phyloP scores from a whole-genome alignment of 2,888 invertebrate species.

The Drosophila demipolita region DNA sequence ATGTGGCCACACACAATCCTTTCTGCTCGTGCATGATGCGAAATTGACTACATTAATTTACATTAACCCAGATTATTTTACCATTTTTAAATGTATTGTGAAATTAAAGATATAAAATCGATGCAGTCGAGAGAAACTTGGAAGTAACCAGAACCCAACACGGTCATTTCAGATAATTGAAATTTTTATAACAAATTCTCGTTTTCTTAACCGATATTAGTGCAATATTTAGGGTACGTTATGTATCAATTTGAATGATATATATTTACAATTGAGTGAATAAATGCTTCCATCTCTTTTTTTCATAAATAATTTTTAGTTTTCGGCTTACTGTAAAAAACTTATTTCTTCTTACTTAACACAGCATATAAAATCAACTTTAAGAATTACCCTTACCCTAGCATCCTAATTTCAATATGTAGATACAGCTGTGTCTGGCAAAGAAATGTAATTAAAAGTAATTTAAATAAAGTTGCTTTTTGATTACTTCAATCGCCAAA shows the following conservation, averaged over 20 bases:
- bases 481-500: neutral
- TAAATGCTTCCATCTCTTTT: neutral
- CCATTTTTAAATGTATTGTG: neutral
- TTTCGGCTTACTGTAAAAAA: neutral
- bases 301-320: neutral
- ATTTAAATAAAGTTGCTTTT: slow-evolving; percentile 52
- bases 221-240: neutral
- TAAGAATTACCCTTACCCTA: neutral
- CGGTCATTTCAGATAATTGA: neutral
- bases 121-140: neutral
- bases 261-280: neutral
- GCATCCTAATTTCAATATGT: neutral
- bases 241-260: neutral
- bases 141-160: neutral
- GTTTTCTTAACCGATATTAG: too few relatives aligned
- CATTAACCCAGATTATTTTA: slow-evolving; percentile 48
- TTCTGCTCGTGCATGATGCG: slow-evolving; percentile 20
- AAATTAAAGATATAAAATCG: neutral
- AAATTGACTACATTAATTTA: slow-evolving; percentile 54
- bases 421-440: neutral
- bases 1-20: slow-evolving; percentile 41
- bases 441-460: slow-evolving; percentile 7
- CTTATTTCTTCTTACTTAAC: neutral
- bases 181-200: neutral
- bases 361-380: neutral